Evolutionary conservation across 2,113 vertebrate genomes (phyloP).

Genomic region (Illadopsis cleaveri): DNA sequence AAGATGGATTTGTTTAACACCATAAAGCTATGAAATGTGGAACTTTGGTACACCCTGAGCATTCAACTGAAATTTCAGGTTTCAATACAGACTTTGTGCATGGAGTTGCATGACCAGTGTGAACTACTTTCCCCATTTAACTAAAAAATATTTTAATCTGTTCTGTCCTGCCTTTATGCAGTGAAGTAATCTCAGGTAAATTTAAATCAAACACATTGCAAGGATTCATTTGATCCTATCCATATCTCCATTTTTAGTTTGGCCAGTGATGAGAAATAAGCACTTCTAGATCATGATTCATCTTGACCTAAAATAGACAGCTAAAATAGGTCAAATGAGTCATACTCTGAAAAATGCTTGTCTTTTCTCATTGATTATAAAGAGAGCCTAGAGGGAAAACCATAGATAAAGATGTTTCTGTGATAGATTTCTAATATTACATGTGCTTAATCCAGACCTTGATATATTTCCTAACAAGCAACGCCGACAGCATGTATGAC

Average conservation of each 20-base stretch:
- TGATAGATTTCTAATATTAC: neutral
- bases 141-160: neutral
- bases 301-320: neutral
- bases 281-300: neutral
- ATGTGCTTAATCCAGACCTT: neutral
- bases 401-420: neutral
- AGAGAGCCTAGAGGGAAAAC: neutral
- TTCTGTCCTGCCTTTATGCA: neutral
- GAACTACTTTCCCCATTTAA: neutral
- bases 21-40: neutral
- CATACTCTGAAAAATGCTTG: neutral
- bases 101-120: neutral
- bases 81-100: neutral
- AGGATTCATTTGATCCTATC: neutral
- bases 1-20: neutral
- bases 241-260: neutral
- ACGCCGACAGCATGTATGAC: neutral
- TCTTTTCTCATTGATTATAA: neutral
- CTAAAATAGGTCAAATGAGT: slow-evolving; percentile 21
- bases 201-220: neutral
- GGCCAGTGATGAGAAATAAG: neutral
- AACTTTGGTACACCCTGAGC: neutral
- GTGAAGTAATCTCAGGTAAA: neutral
- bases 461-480: neutral
- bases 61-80: neutral